Evolutionary conservation across 2,113 vertebrate species (phyloP), one percentile per base, ranked within the genome.

Genomic region (Catharus minimus): DNA sequence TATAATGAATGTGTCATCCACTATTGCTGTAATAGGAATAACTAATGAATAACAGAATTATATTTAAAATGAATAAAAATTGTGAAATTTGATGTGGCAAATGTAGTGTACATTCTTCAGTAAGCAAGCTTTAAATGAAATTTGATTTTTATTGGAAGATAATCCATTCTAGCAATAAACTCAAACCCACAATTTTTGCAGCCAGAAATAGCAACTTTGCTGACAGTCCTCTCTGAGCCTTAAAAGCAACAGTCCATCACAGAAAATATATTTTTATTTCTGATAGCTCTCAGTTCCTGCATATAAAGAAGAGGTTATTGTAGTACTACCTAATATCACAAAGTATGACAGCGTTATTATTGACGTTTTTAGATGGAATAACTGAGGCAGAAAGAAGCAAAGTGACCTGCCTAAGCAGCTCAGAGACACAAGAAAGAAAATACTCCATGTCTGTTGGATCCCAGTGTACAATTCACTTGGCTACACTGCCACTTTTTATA

Each of bases 191-290:
- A 50, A 32, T 76, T 88, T 95, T 92, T 95, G 60, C 52, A 62
- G 64, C 16, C 55, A 80, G 77, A 82, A 79, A 65, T 69, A 82
- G 24, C 36, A 82, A 52, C 64, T 80, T 88, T 80, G 23, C 56
- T 76, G 67, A 77, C 28, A 67, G 32, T 62, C 18, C 69, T 88
- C 60, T 92, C 75, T 64, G 50, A 91, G 56, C 39, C 52, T 89
- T 66, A 38, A 86, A 92, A 88, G 71, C 73, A 89, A 55, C 26
- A 74, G 72, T 61, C 61, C 33, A 46, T 41, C 72, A 72, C 41
- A 88, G 72, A 88, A 93, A 91, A 91, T 33, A 49, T 53, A 66
- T 89, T 89, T 88, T 68, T 88, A 76, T 81, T 83, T 83, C 57
- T 90, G 76, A 57, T 91, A 60, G 47, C 41, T 75, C 68, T 77